Percentiles rank a stretch among this genome's conserved stretches.
Conservation (phyloP, 2,888 invertebrate species). For the Chydorus sphaericus region DNA sequence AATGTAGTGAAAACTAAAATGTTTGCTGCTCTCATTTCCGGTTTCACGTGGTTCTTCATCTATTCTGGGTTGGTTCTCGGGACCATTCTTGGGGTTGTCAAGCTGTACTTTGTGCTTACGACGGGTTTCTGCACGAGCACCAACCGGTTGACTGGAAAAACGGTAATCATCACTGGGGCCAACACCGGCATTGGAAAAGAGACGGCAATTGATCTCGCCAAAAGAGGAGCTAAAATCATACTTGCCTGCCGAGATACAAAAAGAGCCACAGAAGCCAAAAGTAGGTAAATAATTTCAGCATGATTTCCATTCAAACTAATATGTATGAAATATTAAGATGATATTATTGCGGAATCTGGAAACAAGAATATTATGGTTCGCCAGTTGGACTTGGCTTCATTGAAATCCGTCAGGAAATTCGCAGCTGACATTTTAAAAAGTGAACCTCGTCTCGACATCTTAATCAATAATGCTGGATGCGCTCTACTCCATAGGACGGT, state of each 20-base stretch:
- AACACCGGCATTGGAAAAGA: conserved; percentile 68
- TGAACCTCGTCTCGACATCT: conserved; percentile 57
- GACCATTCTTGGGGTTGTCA: conserved; percentile 14
- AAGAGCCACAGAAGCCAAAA: conserved; percentile 52
- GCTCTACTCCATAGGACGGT: conserved; percentile 44
- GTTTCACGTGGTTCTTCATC: not conserved
- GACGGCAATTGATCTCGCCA: conserved; percentile 52
- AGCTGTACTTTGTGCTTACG: conserved; percentile 21
- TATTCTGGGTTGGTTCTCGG: not conserved
- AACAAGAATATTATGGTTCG: conserved; percentile 45
- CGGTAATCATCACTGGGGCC: conserved; percentile 61
- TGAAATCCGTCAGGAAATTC: conserved; percentile 65
- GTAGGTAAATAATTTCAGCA: conserved; percentile 29
- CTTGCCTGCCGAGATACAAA: conserved; percentile 72
- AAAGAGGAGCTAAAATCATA: conserved; percentile 61
- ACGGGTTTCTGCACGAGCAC: conserved; percentile 25
- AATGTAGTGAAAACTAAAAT: no score
- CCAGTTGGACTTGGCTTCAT: conserved; percentile 61
- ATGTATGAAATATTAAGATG: not conserved
- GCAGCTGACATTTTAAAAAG: conserved; percentile 61
- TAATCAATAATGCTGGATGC: conserved; percentile 80
- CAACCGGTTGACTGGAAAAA: conserved; percentile 40
- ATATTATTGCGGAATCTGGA: conserved; percentile 1
- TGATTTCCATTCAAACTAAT: not conserved
- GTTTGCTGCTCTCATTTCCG: not conserved